Evolutionary conservation across 2,113 vertebrate genomes (phyloP).

Genomic region (Poeciliopsis turrubarensis): DNA sequence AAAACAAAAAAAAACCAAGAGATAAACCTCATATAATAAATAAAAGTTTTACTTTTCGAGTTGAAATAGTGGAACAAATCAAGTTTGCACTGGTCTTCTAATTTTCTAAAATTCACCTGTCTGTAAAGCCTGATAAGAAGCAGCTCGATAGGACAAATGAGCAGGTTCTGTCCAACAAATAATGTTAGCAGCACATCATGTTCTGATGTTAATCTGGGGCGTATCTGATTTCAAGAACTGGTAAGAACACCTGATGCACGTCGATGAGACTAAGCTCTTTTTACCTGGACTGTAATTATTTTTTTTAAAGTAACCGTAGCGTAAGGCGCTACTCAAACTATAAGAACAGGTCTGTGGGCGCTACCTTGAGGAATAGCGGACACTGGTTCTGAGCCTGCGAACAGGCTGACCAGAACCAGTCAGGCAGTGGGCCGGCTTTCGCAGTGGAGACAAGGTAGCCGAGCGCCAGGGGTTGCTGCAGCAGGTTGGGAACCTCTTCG

Average conservation of each 20-base stretch:
- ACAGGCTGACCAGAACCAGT: conserved; percentile 99
- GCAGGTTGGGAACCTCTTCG: conserved; percentile 96
- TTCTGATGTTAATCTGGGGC: no score
- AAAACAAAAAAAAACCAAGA: no score
- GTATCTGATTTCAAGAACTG: no score
- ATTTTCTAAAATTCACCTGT: neutral
- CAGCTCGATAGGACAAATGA: neutral
- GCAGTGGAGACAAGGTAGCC: conserved; percentile 99
- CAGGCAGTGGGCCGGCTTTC: conserved; percentile 95
- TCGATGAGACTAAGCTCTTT: neutral
- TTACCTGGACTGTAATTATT: neutral
- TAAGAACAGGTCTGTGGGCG: neutral
- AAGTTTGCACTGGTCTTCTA: neutral
- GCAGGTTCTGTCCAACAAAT: no score
- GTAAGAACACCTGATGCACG: no score
- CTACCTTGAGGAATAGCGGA: conserved; percentile 88
- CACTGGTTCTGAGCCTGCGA: conserved; percentile 99
- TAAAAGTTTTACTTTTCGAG: neutral
- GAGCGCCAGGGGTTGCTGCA: conserved; percentile 97
- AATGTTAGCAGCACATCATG: no score
- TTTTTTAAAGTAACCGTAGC: neutral
- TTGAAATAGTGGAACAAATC: neutral
- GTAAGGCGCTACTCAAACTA: neutral
- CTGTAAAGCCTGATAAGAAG: neutral
- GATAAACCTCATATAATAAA: neutral